Percentiles rank a stretch among this genome's conserved stretches.
Evolutionary conservation across 2,888 invertebrate species (phyloP).

Genomic region (Chloroclystis v-ata): DNA sequence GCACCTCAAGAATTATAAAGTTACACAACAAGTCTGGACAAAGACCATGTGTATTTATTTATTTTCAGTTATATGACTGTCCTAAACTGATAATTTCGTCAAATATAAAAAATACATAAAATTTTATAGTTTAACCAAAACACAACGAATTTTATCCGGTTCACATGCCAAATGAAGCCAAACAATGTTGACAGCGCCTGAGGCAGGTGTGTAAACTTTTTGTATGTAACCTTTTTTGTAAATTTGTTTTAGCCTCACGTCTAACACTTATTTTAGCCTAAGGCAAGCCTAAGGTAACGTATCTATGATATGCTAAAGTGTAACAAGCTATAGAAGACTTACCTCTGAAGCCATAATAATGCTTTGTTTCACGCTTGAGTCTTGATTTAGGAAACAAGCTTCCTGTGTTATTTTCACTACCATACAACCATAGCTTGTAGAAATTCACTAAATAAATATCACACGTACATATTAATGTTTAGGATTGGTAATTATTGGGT

Average conservation of each 20-base stretch:
- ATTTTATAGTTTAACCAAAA: constrained; percentile 17
- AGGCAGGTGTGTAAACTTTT: constrained; percentile 32
- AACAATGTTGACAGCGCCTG: constrained; percentile 21
- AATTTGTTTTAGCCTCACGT: no score
- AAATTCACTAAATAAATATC: no score
- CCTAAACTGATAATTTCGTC: constrained; percentile 27
- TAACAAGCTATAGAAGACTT: background rate
- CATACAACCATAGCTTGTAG: no score
- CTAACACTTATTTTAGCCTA: no score
- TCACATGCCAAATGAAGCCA: constrained; percentile 37
- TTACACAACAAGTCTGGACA: no score
- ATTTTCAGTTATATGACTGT: background rate
- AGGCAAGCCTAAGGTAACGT: no score
- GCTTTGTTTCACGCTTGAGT: constrained; percentile 15
- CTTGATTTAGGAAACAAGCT: no score
- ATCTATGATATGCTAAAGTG: no score
- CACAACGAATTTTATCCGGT: constrained; percentile 32
- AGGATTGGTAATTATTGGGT: no score
- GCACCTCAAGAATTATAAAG: no score
- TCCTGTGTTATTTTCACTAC: no score
- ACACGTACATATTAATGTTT: no score
- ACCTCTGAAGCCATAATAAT: constrained; percentile 8
- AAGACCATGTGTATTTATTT: background rate
- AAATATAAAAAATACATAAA: constrained; percentile 28
- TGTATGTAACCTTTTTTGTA: constrained; percentile 14